Percentiles rank a stretch among this genome's conserved stretches.
These are phyloP conservation scores for Pangasius mekongensis DNA, from an alignment of 2,797 vertebrate genomes.

Conservation along the genomic window DNA sequence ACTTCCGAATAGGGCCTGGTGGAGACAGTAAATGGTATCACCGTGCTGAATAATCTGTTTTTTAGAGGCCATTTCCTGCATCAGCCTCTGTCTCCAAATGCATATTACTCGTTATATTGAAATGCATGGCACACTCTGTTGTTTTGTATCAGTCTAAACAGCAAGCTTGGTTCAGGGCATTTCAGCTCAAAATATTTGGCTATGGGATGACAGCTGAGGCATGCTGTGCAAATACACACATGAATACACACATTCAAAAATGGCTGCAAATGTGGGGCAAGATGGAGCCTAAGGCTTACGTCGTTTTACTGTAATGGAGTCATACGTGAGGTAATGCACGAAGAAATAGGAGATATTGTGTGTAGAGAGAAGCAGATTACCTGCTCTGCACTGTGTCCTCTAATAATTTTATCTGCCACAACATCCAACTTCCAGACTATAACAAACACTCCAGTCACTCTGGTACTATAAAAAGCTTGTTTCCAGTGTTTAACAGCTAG, in stretches of 20 bases:
- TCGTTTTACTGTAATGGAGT: neutral
- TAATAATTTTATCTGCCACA: neutral
- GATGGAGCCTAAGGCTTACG: neutral
- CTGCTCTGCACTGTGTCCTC: neutral
- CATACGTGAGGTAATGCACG: neutral
- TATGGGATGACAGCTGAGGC: conserved; percentile 17
- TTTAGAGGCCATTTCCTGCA: conserved; percentile 12
- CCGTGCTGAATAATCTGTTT: conserved; percentile 32
- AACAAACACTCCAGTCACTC: neutral
- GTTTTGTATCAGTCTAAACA: conserved; percentile 28
- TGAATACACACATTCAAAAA: conserved; percentile 11
- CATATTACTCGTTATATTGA: conserved; percentile 9
- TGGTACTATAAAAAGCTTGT: neutral
- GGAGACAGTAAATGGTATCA: conserved; percentile 49
- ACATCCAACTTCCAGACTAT: neutral
- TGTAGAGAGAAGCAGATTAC: neutral
- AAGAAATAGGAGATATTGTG: neutral
- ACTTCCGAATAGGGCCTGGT: conserved; percentile 85
- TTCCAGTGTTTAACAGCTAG: neutral
- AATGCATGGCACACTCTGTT: neutral
- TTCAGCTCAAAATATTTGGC: conserved; percentile 24
- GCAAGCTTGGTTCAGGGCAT: conserved; percentile 18
- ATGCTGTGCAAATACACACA: conserved; percentile 6
- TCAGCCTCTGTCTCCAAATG: neutral
- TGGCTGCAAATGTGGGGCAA: conserved; percentile 22